phyloP scores from a whole-genome alignment of 2,113 vertebrate genomes.

The Scalopus aquaticus region DNA sequence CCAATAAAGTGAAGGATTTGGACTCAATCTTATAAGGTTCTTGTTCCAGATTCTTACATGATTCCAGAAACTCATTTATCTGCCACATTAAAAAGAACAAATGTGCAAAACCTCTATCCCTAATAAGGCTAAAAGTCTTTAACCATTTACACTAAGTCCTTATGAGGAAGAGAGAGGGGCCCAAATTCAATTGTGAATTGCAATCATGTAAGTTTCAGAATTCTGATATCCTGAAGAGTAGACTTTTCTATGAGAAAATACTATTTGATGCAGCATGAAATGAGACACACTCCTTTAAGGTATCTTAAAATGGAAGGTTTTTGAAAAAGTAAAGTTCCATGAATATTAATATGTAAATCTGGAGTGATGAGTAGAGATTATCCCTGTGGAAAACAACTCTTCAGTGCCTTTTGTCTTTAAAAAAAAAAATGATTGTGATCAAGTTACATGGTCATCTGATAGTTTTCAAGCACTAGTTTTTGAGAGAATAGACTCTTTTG shows the following conservation, averaged over 20 bases:
- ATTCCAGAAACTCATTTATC: not conserved
- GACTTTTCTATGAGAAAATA: not conserved
- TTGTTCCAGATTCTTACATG: conserved; percentile 19
- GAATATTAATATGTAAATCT: not conserved
- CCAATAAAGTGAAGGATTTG: not conserved
- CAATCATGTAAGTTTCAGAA: not conserved
- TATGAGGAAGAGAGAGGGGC: not conserved
- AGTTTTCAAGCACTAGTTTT: not conserved
- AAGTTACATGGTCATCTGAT: not conserved
- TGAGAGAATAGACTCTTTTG: not conserved
- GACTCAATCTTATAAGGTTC: not conserved
- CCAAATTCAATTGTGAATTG: not conserved
- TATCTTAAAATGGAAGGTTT: not conserved
- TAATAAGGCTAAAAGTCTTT: not conserved
- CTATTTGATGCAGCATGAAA: conserved; percentile 1
- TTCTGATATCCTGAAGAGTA: not conserved
- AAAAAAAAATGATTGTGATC: not conserved
- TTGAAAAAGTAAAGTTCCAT: not conserved
- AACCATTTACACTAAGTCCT: not conserved
- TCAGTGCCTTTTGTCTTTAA: not conserved
- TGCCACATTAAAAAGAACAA: not conserved
- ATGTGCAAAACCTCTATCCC: not conserved
- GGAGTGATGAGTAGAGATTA: not conserved
- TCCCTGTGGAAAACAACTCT: not conserved
- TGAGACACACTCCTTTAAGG: not conserved